Evolutionary conservation across 2,797 vertebrate genomes (phyloP), one percentile per base, ranked within the genome.

Genomic region (Eidolon dupreanum): DNA sequence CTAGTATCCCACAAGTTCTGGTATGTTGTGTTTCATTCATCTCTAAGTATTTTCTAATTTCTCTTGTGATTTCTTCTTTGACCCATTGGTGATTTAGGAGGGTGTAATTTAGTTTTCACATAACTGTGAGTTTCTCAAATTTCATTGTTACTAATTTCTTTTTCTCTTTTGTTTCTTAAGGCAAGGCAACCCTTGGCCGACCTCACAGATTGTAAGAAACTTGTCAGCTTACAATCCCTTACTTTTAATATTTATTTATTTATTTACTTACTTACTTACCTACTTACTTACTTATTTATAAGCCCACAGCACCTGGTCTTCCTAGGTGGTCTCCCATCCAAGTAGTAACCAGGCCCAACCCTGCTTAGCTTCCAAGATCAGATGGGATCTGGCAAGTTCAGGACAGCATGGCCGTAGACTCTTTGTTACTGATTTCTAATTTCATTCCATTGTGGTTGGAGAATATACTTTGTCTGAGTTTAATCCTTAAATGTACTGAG

Each of bases 61-160:
- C 22, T 22, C 31, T 53, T 73, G 31, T 20, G 43, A 95, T 63
- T 61, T 83, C 51, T 87, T 83, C n/a, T 88, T 84, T 78, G 71
- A 70, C 16, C 16, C 26, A 49, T 0, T 53, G 41, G 31, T 88
- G 75, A 88, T 70, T 84, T 65, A 93, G 28, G 6, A 74, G 38
- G 26, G 6, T 41, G 26, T 84, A 81, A 49, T 71, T 90, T 87
- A 81, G 26, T 82, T 82, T 93, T 82, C 36, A 94, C 7, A 49
- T 61, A 91, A 91, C 43, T 70, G 10, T 70, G 10, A 77, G 75
- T 68, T 87, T 83, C 51, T 59, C 63, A 82, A 70, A 70, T 61
- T 61, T 73, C 16, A 57, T 95, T 87, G 71, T 68, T 77, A 83
- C 12, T 88, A 36, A 87, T 73, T 78, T 93, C 59, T 70, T 49